Evolutionary conservation across 2,113 vertebrate genomes (phyloP).

Genomic region (Gymnorhina tibicen): DNA sequence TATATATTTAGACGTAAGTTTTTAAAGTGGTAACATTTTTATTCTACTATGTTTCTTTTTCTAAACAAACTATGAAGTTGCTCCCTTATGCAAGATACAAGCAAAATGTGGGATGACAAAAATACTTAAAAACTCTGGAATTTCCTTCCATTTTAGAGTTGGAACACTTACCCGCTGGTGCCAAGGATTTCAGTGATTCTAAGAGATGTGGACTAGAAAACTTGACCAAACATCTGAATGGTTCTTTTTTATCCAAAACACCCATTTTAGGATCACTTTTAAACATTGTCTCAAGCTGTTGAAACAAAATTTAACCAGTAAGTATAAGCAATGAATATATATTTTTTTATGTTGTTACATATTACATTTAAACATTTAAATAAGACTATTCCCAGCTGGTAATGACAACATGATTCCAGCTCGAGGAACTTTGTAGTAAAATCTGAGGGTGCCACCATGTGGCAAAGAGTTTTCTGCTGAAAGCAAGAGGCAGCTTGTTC

Average conservation of each 20-base stretch:
- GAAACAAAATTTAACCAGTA: neutral
- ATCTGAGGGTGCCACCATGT: slow-evolving; percentile 40
- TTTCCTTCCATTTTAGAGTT: neutral
- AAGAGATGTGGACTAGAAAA: slow-evolving; percentile 89
- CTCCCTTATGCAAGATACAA: neutral
- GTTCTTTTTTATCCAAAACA: slow-evolving; percentile 72
- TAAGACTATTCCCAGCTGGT: neutral
- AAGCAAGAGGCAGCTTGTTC: neutral
- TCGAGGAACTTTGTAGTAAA: neutral
- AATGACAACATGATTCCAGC: neutral
- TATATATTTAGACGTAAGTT: neutral
- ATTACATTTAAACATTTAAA: neutral
- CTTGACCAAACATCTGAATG: slow-evolving; percentile 85
- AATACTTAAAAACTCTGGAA: neutral
- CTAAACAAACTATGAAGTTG: neutral
- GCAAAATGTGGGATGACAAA: neutral
- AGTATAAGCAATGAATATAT: neutral
- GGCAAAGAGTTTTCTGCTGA: neutral
- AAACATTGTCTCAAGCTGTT: slow-evolving; percentile 89
- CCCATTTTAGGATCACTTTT: slow-evolving; percentile 66
- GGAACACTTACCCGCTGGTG: slow-evolving; percentile 78
- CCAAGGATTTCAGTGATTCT: slow-evolving; percentile 84
- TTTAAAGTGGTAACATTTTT: neutral
- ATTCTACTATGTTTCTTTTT: neutral
- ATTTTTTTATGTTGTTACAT: neutral